Percentiles rank a stretch among this genome's conserved stretches.
These are phyloP conservation scores for Cecidostiba fungosa DNA, from an alignment of 2,888 invertebrate species.

Conservation along the genomic window DNA sequence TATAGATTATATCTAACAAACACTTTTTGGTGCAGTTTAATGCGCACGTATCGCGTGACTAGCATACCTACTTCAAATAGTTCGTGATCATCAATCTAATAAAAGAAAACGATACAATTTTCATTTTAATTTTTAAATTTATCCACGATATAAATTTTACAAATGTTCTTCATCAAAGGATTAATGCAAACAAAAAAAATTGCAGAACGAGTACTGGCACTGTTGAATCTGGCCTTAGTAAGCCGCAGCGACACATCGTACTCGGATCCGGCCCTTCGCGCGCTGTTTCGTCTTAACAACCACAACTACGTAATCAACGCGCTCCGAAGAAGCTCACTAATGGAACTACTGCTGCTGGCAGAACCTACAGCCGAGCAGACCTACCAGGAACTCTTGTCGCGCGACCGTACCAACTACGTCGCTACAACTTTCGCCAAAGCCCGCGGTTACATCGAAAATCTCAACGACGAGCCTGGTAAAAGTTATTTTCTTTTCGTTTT, in stretches of 20 bases:
- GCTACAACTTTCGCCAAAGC: conserved; percentile 76
- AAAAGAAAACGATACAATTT: background rate
- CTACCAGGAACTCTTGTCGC: conserved; percentile 87
- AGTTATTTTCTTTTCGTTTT: background rate
- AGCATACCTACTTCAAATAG: too few relatives aligned
- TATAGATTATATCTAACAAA: too few relatives aligned
- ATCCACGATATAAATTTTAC: background rate
- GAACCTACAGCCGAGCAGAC: conserved; percentile 93
- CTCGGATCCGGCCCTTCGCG: conserved; percentile 91
- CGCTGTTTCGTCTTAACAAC: conserved; percentile 96
- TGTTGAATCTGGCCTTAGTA: conserved; percentile 93
- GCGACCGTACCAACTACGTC: conserved; percentile 76
- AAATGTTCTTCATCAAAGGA: too few relatives aligned
- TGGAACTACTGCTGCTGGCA: conserved; percentile 90
- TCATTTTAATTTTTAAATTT: background rate
- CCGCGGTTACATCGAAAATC: conserved; percentile 74
- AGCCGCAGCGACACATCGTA: conserved; percentile 95
- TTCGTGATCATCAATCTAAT: too few relatives aligned
- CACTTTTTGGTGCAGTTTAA: too few relatives aligned
- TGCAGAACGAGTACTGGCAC: conserved; percentile 93
- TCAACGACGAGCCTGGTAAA: conserved; percentile 76
- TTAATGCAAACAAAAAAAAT: background rate
- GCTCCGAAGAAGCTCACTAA: conserved; percentile 90
- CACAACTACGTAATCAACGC: conserved; percentile 97
- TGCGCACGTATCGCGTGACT: too few relatives aligned